Base-by-base conservation (phyloP, 2,888 invertebrate genomes). In the Agonopterix alstromeriana region DNA sequence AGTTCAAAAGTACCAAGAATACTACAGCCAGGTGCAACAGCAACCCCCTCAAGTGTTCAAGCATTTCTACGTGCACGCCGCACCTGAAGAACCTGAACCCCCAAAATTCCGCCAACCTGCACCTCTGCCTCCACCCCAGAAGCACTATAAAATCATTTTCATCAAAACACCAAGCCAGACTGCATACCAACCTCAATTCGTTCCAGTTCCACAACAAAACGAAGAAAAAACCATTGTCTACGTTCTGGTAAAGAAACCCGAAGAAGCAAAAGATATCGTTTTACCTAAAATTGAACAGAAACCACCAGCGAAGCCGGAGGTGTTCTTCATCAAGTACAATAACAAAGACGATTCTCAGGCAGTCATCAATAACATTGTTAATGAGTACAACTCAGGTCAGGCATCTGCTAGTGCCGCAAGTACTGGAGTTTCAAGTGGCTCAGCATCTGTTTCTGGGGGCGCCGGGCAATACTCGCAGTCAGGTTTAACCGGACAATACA, bases 71-170 rank as follows among this genome's bases (percentile, higher is more conserved):
- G 79, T 90, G 0, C 85, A 86, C 54, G 70, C 81, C 2, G 89
- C 90, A 1, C 87, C 87, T 1, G 86, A 86, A 66, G 87, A 88
- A 42, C 82, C 81, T 5, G 90, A 91, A 63, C 72, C 78, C 55
- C 80, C 90, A 44, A 91, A 90, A 49, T 80, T 87, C 48, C 90
- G 92, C 57, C 90, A 91, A 10, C 91, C 92, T 49, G 74, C 87
- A 0, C 85, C 89, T 1, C 76, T 91, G 1, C 91, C 92, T 4
- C 90, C 93, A 36, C 89, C 94, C 12, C 93, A 94, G 70, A 94
- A 94, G 63, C 94, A 94, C 73, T 93, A 94, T 89, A 94, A 94
- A 72, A 94, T 94, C 61, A 94, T 94, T 73, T 94, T 94, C 87
- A 94, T 94, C 70, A 94, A 94, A 76, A 92, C 94, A 8, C 94